phyloP scores from a whole-genome alignment of 2,797 vertebrate genomes.

The Propithecus deckenii region DNA sequence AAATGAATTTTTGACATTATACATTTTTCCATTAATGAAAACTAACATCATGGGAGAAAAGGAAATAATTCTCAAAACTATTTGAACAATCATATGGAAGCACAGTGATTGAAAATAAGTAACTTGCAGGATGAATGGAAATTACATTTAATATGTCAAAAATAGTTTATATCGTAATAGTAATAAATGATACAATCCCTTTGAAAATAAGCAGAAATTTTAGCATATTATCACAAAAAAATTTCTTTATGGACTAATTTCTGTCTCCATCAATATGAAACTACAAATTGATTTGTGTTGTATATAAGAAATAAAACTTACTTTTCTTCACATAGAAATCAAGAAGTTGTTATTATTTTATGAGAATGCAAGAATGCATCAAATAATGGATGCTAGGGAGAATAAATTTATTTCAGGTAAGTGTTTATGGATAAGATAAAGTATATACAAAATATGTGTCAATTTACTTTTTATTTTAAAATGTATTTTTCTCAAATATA shows the following conservation, averaged over 20 bases:
- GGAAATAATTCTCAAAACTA: background rate
- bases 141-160: background rate
- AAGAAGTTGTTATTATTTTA: background rate
- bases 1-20: background rate
- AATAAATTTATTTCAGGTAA: constrained; percentile 33
- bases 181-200: background rate
- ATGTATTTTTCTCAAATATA: background rate
- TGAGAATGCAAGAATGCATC: background rate
- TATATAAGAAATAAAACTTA: background rate
- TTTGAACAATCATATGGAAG: background rate
- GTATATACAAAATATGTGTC: background rate
- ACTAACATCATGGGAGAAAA: background rate
- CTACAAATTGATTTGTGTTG: constrained; percentile 46
- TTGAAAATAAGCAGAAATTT: constrained; percentile 2
- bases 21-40: background rate
- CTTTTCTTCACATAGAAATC: constrained; percentile 6
- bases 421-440: background rate
- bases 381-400: background rate
- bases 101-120: background rate
- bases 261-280: background rate
- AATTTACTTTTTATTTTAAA: constrained; percentile 15
- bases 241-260: background rate
- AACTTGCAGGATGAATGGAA: background rate
- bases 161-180: background rate
- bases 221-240: background rate